Evolutionary conservation across 2,113 vertebrate species (phyloP), one percentile per base, ranked within the genome.

Genomic region (Bubo scandiacus): DNA sequence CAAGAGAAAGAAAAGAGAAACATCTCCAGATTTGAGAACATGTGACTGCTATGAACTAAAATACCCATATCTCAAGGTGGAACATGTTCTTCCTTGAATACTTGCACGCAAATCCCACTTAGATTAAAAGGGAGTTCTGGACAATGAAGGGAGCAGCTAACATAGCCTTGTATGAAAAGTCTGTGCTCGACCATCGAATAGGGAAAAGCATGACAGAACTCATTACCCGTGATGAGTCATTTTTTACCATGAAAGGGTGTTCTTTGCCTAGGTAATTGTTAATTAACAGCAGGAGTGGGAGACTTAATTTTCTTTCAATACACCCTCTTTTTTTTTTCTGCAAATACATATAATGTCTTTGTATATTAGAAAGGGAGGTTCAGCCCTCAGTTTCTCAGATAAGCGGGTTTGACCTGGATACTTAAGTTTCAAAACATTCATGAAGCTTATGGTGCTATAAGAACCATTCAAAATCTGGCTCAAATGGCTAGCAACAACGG

Each of bases 261-360:
- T 94, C 36, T 79, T 85, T 91, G 61, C 36, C 61, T 81, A 67
- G 51, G 70, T 34, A 91, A 81, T 79, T 84, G 57, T 63, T 94
- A 91, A 96, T 95, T 91, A 96, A 84, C 32, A 78, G 55, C 25
- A 86, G 34, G 30, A 94, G 42, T 40, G 61, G 42, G 47, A 94
- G 47, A 92, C 10, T 18, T 42, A 43, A 80, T 67, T 62, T 74
- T 81, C 52, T 81, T 81, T 74, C 2, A 0, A 67, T 81, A 74
- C 4, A 42, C 7, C 5, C 61, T 30, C 22, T 55, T 54, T 54
- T 26, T 63, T 38, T 9, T 2, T 2, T 38, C 55, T 55, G 66
- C 32, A 83, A 84, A 71, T 32, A 66, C 6, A 51, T 36, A 51
- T 83, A 74, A 95, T 17, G 22, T 78, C 40, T 80, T 83, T 47